Conservation (phyloP, 2,888 invertebrate genomes). For the Anthrax anthrax region DNA sequence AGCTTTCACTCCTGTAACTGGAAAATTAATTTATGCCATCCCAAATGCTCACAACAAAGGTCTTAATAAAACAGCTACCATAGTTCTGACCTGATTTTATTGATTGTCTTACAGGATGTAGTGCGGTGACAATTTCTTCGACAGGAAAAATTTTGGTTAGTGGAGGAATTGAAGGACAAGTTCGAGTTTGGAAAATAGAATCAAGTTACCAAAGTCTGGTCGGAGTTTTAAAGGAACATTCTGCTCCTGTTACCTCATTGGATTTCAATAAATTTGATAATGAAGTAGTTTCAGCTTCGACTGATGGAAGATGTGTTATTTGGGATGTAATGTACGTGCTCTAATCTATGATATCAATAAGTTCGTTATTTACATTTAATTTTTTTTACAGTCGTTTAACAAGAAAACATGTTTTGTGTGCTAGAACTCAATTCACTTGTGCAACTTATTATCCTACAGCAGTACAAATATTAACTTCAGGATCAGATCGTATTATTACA, state of each 20-base stretch:
- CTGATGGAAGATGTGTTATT: constrained; percentile 85
- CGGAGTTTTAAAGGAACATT: constrained; percentile 78
- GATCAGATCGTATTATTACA: constrained; percentile 70
- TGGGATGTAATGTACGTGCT: constrained; percentile 68
- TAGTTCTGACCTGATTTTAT: background rate
- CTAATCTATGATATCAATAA: background rate
- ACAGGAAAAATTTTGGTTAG: constrained; percentile 61
- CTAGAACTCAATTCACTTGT: constrained; percentile 72
- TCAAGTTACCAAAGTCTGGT: constrained; percentile 50
- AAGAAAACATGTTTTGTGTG: constrained; percentile 70
- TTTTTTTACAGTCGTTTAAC: constrained; percentile 52
- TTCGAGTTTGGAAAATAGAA: constrained; percentile 64
- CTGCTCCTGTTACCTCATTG: constrained; percentile 71
- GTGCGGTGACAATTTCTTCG: constrained; percentile 61
- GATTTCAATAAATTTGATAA: constrained; percentile 61
- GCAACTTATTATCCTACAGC: constrained; percentile 56
- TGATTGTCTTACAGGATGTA: constrained; percentile 30
- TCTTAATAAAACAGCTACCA: no score
- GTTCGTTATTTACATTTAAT: background rate
- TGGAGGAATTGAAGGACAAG: constrained; percentile 89
- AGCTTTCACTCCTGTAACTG: constrained; percentile 69
- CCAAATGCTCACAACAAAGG: constrained; percentile 82
- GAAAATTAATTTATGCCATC: constrained; percentile 66
- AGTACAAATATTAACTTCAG: constrained; percentile 68
- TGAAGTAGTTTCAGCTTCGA: constrained; percentile 78